phyloP scores from a whole-genome alignment of 2,113 vertebrate genomes.

The Myiagra hebetior region DNA sequence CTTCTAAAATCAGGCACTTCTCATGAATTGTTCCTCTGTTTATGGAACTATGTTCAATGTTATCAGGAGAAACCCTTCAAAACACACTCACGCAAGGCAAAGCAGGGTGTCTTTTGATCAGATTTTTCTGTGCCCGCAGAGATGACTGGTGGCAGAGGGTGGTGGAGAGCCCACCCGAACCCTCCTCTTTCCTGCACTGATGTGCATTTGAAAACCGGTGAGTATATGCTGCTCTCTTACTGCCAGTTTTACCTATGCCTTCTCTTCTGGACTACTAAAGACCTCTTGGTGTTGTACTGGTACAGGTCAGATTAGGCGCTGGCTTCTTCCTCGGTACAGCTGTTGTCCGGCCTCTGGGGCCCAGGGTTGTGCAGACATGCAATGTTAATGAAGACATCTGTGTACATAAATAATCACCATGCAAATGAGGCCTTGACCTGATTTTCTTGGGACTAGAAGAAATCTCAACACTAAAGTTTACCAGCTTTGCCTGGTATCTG shows the following conservation, averaged over 20 bases:
- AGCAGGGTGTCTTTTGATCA: neutral
- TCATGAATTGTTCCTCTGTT: neutral
- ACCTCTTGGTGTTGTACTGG: neutral
- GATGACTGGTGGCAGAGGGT: neutral
- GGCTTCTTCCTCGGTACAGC: neutral
- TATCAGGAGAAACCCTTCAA: neutral
- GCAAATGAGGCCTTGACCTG: neutral
- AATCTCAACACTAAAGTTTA: neutral
- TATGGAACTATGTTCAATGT: neutral
- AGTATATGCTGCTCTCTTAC: neutral
- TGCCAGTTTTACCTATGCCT: rapidly evolving
- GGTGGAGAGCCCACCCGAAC: neutral
- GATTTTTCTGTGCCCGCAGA: neutral
- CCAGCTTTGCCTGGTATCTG: neutral
- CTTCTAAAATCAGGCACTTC: neutral
- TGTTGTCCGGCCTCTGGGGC: neutral
- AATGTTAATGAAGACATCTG: neutral
- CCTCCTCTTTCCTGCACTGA: neutral
- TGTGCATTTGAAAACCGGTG: neutral
- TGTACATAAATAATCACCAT: neutral
- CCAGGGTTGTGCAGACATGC: neutral
- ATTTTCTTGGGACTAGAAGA: neutral
- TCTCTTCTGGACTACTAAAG: neutral
- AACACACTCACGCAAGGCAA: neutral
- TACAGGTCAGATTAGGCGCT: neutral